Base-by-base conservation (phyloP, 2,797 vertebrate species). In the Pampus argenteus region DNA sequence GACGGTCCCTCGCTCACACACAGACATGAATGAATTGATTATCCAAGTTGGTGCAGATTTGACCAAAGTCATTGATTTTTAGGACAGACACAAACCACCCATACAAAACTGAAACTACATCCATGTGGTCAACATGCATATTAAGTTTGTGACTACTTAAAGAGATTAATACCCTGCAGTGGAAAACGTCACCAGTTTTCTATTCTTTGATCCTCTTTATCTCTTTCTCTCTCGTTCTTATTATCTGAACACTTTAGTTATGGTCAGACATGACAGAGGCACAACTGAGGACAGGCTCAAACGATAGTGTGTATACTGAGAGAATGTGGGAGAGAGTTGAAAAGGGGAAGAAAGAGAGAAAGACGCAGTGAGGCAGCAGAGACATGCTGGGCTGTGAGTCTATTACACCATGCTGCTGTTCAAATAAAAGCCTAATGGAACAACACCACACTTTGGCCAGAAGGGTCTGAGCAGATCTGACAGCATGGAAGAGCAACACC, bases 401-500 rank as follows among this genome's bases (percentile, higher is more conserved):
- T 60, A 58, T 83, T 80, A 73, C 69, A 50, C 63, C 69, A 40
- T 2, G 56, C 64, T 58, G 44, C 78, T 64, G 74, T 86, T 74
- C 48, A 59, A 83, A 73, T 64, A 59, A 54, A 71, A 78, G 76
- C 60, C 66, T 71, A 77, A 78, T 69, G 79, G 79, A 69, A 75
- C 74, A 45, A 67, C 74, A 28, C 22, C 56, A 42, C 74, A 66
- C 69, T 71, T 49, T 22, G 68, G 54, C 44, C 48, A 0, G 45
- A 61, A 48, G 48, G 62, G 31, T 67, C 49, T 68, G 78, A 82
- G 74, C 69, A 51, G 57, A 74, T 77, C 78, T 44, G 78, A 85
- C 80, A 77, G 78, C 69, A 63, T 15, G 29, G 38, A 10, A 66
- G 45, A 77, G 74, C 61, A 18, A 31, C 68, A 42, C 56, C 78